Base-by-base conservation (phyloP, 92 coral and sea anemone species). In the Blastomussa wellsi region DNA sequence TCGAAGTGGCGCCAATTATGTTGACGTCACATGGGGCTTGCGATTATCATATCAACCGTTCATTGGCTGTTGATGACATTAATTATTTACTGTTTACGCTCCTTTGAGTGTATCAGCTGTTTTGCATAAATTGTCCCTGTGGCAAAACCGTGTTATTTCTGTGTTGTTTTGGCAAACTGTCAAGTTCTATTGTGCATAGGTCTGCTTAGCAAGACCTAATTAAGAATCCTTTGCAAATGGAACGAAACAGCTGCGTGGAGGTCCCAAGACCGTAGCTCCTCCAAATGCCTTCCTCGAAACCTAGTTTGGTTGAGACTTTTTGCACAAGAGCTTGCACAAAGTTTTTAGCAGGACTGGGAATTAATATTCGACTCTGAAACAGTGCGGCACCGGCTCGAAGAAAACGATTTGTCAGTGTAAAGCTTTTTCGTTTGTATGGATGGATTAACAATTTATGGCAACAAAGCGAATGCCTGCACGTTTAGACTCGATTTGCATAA, bases 61-160 rank as follows among this genome's bases (percentile, higher is more conserved):
- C 86, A 94, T 94, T 94, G 98, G 98, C 80, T 87, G 86, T 69
- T 77, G 75, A 77, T 59, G 49, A 75, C 80, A 94, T 94, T 62
- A 94, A 94, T 89, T 85, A 94, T 94, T 94, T 86, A 94, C 89
- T 92, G 95, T 94, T 94, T 92, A 92, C 95, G 62, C 75, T 86
- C 57, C 68, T 31, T 74, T 74, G 73, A 89, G 77, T 77, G 83
- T 78, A 38, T 88, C 94, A 91, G 88, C 89, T 91, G 92, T 82
- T 91, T 81, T 81, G 93, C 87, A 90, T 82, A 86, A 80, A 74
- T 75, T 74, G 67, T 74, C 76, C 94, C 84, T 88, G 76, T 52
- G 87, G 91, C 89, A 72, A 84, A 89, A 79, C 64, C 77, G 57
- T 51, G 51, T 83, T 83, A 74, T 59, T 57, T 36, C 74, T 26